Conservation (phyloP, 2,797 vertebrate genomes). For the Hozukius guyotensis region DNA sequence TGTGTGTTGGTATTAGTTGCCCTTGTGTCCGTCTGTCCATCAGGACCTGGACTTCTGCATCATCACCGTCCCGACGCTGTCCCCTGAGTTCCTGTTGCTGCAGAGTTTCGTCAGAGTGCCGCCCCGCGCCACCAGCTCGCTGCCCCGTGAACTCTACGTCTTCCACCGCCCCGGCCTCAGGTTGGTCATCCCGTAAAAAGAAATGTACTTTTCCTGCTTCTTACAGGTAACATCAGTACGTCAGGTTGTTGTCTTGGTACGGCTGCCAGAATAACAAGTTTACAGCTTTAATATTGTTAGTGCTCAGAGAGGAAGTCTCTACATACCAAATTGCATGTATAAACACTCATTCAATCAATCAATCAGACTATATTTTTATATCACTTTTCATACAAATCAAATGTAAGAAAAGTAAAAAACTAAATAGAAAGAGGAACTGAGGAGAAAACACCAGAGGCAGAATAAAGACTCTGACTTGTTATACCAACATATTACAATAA, state of each 20-base stretch:
- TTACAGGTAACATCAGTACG: too few relatives aligned
- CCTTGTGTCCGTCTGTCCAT: slow-evolving; percentile 14
- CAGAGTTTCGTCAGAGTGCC: slow-evolving; percentile 84
- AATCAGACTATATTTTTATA: too few relatives aligned
- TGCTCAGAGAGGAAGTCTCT: not conserved
- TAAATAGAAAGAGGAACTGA: too few relatives aligned
- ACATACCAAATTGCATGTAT: not conserved
- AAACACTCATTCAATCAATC: not conserved
- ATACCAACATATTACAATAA: too few relatives aligned
- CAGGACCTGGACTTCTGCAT: slow-evolving; percentile 90
- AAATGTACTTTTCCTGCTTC: not conserved
- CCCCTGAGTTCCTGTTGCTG: slow-evolving; percentile 85
- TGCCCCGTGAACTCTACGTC: slow-evolving; percentile 86
- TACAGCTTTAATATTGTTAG: not conserved
- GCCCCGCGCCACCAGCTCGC: slow-evolving; percentile 64
- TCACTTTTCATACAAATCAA: too few relatives aligned
- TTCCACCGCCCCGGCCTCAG: slow-evolving; percentile 84
- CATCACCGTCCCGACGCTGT: slow-evolving; percentile 81
- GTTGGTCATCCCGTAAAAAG: slow-evolving; percentile 64
- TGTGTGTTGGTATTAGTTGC: not conserved
- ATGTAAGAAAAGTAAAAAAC: too few relatives aligned
- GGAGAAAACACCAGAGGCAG: too few relatives aligned
- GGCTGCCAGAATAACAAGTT: not conserved
- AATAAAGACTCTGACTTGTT: too few relatives aligned
- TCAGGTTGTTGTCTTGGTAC: not conserved